Conservation (phyloP, 1,140 invertebrate species). For the Brachionus asplanchnoidis region DNA sequence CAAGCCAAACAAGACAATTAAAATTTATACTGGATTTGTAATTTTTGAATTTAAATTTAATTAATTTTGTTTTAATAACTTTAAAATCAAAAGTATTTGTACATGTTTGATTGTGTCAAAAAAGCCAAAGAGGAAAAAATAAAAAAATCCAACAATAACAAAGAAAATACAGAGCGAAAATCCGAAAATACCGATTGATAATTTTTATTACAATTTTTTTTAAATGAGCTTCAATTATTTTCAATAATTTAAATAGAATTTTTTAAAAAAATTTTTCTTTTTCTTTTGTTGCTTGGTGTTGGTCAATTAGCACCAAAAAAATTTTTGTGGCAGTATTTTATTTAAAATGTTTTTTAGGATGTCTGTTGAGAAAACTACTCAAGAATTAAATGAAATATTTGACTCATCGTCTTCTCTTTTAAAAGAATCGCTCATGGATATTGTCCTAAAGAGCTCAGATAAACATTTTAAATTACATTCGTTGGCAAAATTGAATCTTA, state of each 20-base stretch:
- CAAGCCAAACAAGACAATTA: constrained; percentile 34
- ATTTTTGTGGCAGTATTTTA: neutral
- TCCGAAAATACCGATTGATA: neutral
- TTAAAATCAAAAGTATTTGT: neutral
- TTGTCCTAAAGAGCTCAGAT: neutral
- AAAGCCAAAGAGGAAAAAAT: constrained; percentile 7
- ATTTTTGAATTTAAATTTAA: neutral
- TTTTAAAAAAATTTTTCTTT: neutral
- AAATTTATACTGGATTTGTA: constrained; percentile 41
- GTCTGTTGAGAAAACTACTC: neutral
- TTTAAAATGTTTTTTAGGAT: neutral
- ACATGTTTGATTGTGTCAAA: constrained; percentile 29
- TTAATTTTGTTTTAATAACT: neutral
- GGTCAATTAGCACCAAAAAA: neutral
- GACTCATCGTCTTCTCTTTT: neutral
- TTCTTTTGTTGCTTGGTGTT: neutral
- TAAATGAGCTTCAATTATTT: neutral
- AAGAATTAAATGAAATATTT: neutral
- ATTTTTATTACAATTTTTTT: neutral
- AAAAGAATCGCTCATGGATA: neutral
- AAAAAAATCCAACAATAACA: neutral
- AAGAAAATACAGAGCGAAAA: neutral
- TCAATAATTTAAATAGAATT: neutral
- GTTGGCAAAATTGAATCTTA: neutral
- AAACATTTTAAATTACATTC: neutral